phyloP scores from a whole-genome alignment of 2,113 vertebrate species.

The Chlamydotis undulata region DNA sequence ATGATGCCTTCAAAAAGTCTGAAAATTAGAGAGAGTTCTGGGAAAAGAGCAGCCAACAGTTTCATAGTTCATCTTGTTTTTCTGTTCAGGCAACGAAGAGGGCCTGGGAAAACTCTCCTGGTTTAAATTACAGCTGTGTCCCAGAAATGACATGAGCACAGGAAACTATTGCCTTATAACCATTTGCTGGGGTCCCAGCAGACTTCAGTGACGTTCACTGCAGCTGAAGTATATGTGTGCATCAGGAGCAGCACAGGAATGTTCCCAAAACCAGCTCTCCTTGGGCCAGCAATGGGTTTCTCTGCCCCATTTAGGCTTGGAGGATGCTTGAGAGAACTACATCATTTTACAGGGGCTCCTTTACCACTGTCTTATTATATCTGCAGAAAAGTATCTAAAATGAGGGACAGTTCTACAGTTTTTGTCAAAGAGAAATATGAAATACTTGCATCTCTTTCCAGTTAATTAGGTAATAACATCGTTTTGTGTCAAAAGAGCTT shows the following conservation, averaged over 20 bases:
- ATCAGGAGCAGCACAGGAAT: neutral
- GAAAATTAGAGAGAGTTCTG: neutral
- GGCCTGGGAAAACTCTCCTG: conserved; percentile 14
- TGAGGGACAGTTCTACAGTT: neutral
- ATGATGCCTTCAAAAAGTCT: neutral
- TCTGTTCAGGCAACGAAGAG: neutral
- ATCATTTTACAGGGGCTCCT: neutral
- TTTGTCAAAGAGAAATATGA: neutral
- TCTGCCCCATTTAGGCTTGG: neutral
- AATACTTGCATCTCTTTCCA: neutral
- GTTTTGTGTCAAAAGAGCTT: neutral
- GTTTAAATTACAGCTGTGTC: conserved; percentile 16
- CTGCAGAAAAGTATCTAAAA: neutral
- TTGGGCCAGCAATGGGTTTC: neutral
- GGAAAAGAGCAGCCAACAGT: neutral
- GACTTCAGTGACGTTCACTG: neutral
- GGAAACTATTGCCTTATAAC: neutral
- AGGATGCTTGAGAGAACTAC: neutral
- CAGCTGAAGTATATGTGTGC: neutral
- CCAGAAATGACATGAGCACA: neutral
- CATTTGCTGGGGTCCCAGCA: neutral
- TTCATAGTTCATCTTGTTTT: neutral
- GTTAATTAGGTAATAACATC: conserved; percentile 8
- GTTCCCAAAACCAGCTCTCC: neutral
- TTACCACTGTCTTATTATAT: neutral